These are phyloP conservation scores for Tipula confusa DNA, from an alignment of 2,888 invertebrate species.

Conservation along the genomic window DNA sequence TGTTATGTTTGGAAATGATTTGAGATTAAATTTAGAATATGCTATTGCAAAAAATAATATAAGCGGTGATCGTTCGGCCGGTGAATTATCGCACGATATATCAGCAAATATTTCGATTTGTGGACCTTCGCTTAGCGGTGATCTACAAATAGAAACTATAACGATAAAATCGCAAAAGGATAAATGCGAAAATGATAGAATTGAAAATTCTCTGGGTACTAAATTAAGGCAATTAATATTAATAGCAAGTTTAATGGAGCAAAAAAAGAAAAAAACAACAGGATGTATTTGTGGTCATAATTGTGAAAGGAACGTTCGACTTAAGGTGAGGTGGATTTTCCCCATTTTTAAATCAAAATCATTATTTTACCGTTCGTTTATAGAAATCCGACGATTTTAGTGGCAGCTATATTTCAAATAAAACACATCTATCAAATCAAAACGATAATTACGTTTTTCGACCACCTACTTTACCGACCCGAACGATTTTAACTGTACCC, in stretches of 20 bases:
- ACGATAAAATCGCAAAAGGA: background rate
- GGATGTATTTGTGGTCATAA: conserved; percentile 45
- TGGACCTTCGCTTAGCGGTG: background rate
- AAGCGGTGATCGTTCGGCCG: background rate
- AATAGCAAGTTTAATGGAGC: conserved; percentile 48
- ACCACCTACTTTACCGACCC: conserved; percentile 43
- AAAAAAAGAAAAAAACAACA: conserved; percentile 42
- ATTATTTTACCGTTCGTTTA: conserved; percentile 26
- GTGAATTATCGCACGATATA: background rate
- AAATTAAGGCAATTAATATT: conserved; percentile 48
- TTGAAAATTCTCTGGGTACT: conserved; percentile 40
- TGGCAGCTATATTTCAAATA: conserved; percentile 41
- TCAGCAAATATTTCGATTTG: background rate
- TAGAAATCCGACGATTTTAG: conserved; percentile 37
- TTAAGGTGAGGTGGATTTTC: conserved; percentile 39
- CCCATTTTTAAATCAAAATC: too few species aligned
- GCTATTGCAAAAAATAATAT: background rate
- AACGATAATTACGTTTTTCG: conserved; percentile 39
- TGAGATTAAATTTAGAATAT: conserved; percentile 71
- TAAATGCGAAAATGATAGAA: conserved; percentile 27
- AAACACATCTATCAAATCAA: conserved; percentile 38
- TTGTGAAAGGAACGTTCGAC: conserved; percentile 44
- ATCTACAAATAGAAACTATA: background rate
- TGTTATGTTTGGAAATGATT: conserved; percentile 71
- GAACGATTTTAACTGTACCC: conserved; percentile 42